A percentile compares a stretch with the other conserved stretches of the same genome.
Conservation (phyloP, 2,888 invertebrate genomes). For the Ischnura elegans region DNA sequence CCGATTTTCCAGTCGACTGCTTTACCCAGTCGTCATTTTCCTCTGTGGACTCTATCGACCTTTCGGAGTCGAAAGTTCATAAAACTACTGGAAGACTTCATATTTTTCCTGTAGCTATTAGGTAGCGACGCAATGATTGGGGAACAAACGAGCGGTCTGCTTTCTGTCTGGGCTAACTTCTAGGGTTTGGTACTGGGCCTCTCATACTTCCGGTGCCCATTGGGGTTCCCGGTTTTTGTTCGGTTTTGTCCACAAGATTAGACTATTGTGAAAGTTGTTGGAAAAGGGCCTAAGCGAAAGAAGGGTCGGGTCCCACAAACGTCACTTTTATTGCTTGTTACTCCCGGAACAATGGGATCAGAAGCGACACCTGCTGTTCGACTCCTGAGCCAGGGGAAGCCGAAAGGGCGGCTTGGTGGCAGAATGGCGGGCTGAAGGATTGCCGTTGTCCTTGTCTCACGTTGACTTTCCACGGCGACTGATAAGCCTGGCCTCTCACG, state of each 20-base stretch:
- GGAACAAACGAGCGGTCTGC: not conserved
- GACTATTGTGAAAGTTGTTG: not conserved
- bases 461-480: not conserved
- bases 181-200: no score
- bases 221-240: no score
- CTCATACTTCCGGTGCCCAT: no score
- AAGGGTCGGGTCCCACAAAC: not conserved
- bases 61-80: no score
- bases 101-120: not conserved
- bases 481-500: not conserved
- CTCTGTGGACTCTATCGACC: no score
- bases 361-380: not conserved
- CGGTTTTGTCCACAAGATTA: not conserved
- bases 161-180: not conserved
- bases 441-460: not conserved
- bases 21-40: no score
- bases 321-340: slow-evolving; percentile 14
- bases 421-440: not conserved
- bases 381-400: not conserved
- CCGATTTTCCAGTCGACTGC: no score
- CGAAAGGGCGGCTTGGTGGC: not conserved
- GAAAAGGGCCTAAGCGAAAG: not conserved
- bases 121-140: not conserved
- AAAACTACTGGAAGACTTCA: not conserved
- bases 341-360: not conserved